These are phyloP conservation scores for Calidris pygmaea DNA, from an alignment of 2,113 vertebrate species.

Conservation along the genomic window DNA sequence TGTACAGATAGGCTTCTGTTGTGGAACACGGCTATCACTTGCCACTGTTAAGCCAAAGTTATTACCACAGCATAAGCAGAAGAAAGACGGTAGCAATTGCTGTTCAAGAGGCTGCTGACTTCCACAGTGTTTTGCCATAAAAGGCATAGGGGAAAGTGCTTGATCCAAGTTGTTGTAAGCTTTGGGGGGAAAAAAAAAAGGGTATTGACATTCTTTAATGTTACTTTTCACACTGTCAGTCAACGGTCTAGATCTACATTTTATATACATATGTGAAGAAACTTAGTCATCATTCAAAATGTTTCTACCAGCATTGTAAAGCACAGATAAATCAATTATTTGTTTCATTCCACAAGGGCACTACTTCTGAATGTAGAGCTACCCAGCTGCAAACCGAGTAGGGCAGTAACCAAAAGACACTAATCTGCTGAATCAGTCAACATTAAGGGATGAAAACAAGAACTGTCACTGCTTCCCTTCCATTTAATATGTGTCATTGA, in stretches of 20 bases:
- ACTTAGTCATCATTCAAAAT: neutral
- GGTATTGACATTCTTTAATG: neutral
- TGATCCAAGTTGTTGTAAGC: neutral
- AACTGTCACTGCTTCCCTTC: neutral
- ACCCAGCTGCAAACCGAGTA: neutral
- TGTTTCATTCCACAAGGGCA: neutral
- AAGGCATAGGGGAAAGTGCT: neutral
- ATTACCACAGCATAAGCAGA: neutral
- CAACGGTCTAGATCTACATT: neutral
- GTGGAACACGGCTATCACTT: neutral
- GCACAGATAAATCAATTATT: neutral
- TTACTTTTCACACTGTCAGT: neutral
- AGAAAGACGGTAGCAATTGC: neutral
- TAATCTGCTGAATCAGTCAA: neutral
- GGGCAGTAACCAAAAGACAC: neutral
- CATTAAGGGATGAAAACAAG: neutral
- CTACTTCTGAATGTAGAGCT: neutral
- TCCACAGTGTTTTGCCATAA: neutral
- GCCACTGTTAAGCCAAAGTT: neutral
- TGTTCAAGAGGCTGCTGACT: neutral
- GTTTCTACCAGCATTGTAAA: neutral
- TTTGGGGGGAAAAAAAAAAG: neutral
- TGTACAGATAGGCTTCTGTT: neutral
- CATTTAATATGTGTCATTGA: neutral
- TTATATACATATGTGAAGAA: neutral